Evolutionary conservation across 2,888 invertebrate genomes (phyloP).

Genomic region (Epinotia brunnichana): DNA sequence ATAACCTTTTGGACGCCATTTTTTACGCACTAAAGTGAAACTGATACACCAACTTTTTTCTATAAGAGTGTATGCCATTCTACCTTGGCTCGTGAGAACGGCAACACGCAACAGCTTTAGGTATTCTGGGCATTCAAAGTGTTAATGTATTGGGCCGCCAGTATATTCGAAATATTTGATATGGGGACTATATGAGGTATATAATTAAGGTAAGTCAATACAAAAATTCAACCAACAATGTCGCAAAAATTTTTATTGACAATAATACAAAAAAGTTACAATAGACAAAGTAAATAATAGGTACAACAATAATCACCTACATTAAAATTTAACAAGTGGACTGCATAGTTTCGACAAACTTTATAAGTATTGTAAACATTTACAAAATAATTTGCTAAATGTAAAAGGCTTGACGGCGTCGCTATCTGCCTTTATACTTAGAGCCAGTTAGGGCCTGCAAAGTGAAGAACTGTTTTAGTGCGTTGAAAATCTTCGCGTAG

Average conservation of each 20-base stretch:
- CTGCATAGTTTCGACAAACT: slow-evolving; percentile 27
- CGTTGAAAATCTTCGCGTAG: slow-evolving; percentile 78
- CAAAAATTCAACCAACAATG: slow-evolving; percentile 13
- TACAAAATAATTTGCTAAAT: slow-evolving; percentile 31
- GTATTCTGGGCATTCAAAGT: too few species aligned
- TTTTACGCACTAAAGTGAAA: too few species aligned
- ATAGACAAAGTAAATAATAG: slow-evolving; percentile 68
- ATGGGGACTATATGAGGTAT: too few species aligned
- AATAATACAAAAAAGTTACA: slow-evolving; percentile 73
- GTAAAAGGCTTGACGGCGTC: slow-evolving; percentile 46
- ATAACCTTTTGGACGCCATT: too few species aligned
- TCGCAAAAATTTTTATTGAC: slow-evolving; percentile 74
- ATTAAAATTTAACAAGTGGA: slow-evolving; percentile 37
- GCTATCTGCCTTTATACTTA: slow-evolving; percentile 79
- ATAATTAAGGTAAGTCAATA: too few species aligned
- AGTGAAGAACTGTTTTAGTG: slow-evolving; percentile 82
- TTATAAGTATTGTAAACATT: slow-evolving; percentile 35
- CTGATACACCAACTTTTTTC: too few species aligned
- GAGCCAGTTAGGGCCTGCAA: slow-evolving; percentile 78
- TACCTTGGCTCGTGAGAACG: too few species aligned
- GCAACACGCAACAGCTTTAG: too few species aligned
- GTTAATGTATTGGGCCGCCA: too few species aligned
- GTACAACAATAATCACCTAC: slow-evolving; percentile 60
- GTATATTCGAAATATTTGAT: too few species aligned
- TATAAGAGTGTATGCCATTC: too few species aligned